Conservation (phyloP, 2,797 vertebrate species). For the Bradypodion ventrale region DNA sequence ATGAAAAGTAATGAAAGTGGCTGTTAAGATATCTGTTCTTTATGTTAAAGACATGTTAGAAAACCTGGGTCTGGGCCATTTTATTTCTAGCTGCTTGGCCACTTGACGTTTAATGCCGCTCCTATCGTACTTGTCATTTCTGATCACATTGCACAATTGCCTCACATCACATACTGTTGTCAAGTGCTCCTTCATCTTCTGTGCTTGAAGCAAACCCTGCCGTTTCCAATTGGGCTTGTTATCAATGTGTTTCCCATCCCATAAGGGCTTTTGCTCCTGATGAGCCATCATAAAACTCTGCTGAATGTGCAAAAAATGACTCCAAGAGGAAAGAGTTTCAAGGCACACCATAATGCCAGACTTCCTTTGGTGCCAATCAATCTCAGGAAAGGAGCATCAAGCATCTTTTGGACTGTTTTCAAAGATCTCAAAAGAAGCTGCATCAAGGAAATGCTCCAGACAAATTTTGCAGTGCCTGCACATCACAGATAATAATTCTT, state of each 20-base stretch:
- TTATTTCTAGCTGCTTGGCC: background rate
- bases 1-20: background rate
- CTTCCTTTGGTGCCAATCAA: conserved; percentile 1
- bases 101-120: background rate
- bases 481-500: conserved; percentile 56
- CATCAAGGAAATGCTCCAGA: conserved; percentile 49
- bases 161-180: background rate
- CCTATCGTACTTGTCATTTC: background rate
- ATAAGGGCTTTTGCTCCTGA: background rate
- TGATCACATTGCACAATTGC: background rate
- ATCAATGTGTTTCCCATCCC: background rate
- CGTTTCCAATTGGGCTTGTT: background rate
- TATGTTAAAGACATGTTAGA: background rate
- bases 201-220: conserved; percentile 12
- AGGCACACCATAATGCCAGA: conserved; percentile 22
- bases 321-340: conserved; percentile 30
- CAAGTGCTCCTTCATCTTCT: background rate
- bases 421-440: conserved; percentile 49
- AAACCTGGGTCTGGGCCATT: background rate
- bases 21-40: background rate
- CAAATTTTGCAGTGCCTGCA: conserved; percentile 55
- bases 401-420: conserved; percentile 30
- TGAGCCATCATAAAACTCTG: background rate
- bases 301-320: conserved; percentile 13
- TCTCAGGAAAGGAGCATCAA: conserved; percentile 35